Conservation (phyloP, 2,797 vertebrate genomes). For the Heteromormyrus szaboi region DNA sequence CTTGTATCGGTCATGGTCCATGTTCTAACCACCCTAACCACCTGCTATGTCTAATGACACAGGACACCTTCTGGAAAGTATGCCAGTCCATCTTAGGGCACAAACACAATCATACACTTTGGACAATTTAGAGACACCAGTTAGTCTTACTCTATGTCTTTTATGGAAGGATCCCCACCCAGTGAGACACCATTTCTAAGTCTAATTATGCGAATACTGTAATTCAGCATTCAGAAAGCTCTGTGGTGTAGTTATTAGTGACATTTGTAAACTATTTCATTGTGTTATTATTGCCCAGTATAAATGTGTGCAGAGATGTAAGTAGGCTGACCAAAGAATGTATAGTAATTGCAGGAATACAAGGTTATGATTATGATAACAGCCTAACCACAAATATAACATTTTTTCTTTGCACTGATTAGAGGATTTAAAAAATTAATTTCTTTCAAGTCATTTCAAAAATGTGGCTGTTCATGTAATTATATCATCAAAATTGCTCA, state of each 20-base stretch:
- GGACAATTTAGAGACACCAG: neutral
- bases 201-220: neutral
- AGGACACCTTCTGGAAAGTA: neutral
- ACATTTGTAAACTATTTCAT: neutral
- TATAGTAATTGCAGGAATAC: neutral
- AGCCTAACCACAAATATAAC: neutral
- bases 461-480: neutral
- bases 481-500: neutral
- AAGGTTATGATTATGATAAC: slow-evolving; percentile 11
- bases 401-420: neutral
- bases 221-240: neutral
- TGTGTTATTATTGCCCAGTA: neutral
- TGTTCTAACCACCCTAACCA: neutral
- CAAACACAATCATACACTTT: neutral
- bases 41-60: no score
- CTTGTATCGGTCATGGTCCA: neutral
- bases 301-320: neutral
- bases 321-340: neutral
- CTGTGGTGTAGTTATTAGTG: neutral
- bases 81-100: neutral
- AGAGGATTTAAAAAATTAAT: neutral
- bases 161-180: neutral
- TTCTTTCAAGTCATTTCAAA: slow-evolving; percentile 10
- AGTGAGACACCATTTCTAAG: neutral
- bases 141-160: neutral